A percentile compares a stretch with the other conserved stretches of the same genome.
phyloP scores from a whole-genome alignment of 1,140 invertebrate genomes.

The Steinernema feltiae region DNA sequence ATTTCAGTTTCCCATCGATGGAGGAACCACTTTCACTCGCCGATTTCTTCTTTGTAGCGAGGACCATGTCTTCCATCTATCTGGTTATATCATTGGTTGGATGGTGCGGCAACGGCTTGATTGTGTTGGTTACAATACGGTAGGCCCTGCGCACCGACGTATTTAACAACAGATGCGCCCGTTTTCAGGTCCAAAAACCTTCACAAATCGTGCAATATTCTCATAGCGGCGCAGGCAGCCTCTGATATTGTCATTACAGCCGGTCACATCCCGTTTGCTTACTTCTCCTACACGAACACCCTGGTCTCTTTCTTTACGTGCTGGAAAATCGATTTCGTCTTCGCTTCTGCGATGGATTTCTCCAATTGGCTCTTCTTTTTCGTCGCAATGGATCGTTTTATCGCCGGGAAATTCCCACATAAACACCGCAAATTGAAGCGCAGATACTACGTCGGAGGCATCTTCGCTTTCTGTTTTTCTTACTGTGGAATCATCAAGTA shows the following conservation, averaged over 20 bases:
- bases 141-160: neutral
- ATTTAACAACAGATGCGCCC: neutral
- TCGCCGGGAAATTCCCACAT: neutral
- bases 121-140: neutral
- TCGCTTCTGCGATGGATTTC: neutral
- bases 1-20: too few species aligned
- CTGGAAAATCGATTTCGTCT: neutral
- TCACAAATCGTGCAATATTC: neutral
- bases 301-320: neutral
- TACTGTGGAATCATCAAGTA: neutral
- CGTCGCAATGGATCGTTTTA: neutral
- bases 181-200: neutral
- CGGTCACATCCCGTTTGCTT: neutral
- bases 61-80: neutral
- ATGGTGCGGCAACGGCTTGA: neutral
- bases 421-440: neutral
- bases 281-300: neutral
- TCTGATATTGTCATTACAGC: neutral
- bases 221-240: neutral
- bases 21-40: too few species aligned
- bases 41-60: neutral
- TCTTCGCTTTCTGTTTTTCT: neutral
- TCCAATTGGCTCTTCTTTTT: neutral
- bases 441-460: neutral
- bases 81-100: neutral